phyloP scores from a whole-genome alignment of 2,888 invertebrate species.

The Rhodophaea formosa region DNA sequence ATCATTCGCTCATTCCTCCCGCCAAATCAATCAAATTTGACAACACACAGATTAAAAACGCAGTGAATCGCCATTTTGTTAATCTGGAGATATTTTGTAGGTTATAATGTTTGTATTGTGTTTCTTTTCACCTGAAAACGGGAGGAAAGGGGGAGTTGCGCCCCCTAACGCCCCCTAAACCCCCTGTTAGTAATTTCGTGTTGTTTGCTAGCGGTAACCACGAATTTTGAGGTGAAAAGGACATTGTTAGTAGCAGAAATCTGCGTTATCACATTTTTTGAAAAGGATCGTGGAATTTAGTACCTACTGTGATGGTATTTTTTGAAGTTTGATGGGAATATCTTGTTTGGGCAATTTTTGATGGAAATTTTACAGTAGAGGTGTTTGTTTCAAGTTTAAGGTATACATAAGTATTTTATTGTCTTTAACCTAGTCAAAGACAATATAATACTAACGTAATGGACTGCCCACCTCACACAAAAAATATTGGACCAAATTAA shows the following conservation, averaged over 20 bases:
- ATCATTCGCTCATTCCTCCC: constrained; percentile 8
- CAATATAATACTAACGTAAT: no score
- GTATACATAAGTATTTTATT: no score
- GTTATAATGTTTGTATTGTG: constrained; percentile 10
- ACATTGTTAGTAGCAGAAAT: constrained; percentile 10
- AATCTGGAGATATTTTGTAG: constrained; percentile 5
- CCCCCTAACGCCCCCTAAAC: not conserved
- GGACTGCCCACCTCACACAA: no score
- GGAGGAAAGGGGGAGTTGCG: not conserved
- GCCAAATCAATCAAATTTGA: constrained; percentile 17
- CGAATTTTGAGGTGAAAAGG: constrained; percentile 6
- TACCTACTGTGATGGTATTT: not conserved
- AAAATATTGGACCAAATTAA: no score
- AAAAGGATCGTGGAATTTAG: not conserved
- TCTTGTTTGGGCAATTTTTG: no score
- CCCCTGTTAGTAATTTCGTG: constrained; percentile 3
- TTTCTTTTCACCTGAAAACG: not conserved
- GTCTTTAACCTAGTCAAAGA: no score
- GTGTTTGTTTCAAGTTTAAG: no score
- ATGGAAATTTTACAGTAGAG: no score
- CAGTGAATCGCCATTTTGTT: constrained; percentile 15
- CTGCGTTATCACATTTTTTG: constrained; percentile 14
- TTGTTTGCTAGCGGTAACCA: constrained; percentile 6
- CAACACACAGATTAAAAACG: constrained; percentile 14
- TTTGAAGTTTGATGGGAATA: not conserved